Conservation (phyloP, 2,113 vertebrate species). For the Felis catus region DNA sequence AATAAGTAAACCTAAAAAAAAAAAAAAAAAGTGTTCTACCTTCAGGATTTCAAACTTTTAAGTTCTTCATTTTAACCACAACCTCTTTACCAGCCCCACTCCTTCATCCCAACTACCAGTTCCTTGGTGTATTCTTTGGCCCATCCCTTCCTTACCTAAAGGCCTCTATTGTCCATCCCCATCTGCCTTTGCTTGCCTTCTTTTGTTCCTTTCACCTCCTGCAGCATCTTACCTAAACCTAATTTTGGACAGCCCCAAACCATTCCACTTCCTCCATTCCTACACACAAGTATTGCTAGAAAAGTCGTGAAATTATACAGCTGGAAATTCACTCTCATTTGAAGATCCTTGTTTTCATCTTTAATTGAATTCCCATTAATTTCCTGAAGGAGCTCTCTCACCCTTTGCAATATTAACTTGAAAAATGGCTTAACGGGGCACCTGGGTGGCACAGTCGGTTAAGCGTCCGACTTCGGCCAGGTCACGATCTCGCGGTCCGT, state of each 20-base stretch:
- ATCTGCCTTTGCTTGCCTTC: background rate
- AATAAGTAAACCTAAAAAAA: too few species aligned
- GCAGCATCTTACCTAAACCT: background rate
- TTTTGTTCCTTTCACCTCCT: background rate
- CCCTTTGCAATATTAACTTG: background rate
- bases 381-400: background rate
- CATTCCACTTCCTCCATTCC: background rate
- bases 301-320: background rate
- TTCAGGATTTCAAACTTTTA: background rate
- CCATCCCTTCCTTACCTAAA: background rate
- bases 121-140: background rate
- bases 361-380: background rate
- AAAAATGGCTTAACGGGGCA: background rate
- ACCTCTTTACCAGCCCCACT: background rate
- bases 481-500: too few species aligned
- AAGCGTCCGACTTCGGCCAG: too few species aligned
- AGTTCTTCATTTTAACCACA: background rate
- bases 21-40: background rate
- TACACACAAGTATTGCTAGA: background rate
- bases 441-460: too few species aligned
- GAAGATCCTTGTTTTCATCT: background rate
- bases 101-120: background rate
- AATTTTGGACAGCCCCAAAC: background rate
- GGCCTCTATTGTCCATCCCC: background rate
- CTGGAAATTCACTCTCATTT: background rate